Conservation (phyloP, 2,113 vertebrate species). For the Drymodes brunneopygia region DNA sequence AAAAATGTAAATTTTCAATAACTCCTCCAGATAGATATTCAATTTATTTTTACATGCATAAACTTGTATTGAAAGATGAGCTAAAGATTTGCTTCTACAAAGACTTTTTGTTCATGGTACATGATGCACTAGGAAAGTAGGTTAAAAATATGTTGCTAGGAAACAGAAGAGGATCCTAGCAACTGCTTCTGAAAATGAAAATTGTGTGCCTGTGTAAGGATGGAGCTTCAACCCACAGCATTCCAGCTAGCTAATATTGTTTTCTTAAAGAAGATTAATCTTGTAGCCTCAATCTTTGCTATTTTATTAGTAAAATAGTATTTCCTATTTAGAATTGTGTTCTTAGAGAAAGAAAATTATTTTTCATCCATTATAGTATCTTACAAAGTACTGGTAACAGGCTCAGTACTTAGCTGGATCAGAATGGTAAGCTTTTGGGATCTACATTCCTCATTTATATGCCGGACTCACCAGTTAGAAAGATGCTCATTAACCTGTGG, state of each 20-base stretch:
- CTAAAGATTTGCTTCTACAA: background rate
- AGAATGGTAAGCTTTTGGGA: background rate
- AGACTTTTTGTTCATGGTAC: background rate
- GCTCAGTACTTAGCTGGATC: background rate
- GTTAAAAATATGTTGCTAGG: slow-evolving; percentile 70
- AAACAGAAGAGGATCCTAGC: slow-evolving; percentile 63
- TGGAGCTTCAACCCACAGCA: background rate
- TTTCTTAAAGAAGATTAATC: background rate
- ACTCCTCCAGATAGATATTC: background rate
- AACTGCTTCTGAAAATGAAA: slow-evolving; percentile 58
- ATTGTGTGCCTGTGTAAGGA: background rate
- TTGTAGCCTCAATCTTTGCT: background rate
- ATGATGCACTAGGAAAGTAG: slow-evolving; percentile 40
- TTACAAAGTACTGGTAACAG: background rate
- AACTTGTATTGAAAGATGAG: background rate
- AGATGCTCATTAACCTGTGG: background rate
- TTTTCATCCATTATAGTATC: background rate
- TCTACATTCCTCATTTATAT: background rate
- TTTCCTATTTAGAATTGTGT: background rate
- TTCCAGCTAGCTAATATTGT: background rate
- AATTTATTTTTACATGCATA: background rate
- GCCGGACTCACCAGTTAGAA: background rate
- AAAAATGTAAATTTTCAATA: background rate
- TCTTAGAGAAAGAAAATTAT: background rate
- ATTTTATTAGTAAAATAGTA: background rate